Evolutionary conservation across 2,113 vertebrate genomes (phyloP).

Genomic region (Osmerus mordax): DNA sequence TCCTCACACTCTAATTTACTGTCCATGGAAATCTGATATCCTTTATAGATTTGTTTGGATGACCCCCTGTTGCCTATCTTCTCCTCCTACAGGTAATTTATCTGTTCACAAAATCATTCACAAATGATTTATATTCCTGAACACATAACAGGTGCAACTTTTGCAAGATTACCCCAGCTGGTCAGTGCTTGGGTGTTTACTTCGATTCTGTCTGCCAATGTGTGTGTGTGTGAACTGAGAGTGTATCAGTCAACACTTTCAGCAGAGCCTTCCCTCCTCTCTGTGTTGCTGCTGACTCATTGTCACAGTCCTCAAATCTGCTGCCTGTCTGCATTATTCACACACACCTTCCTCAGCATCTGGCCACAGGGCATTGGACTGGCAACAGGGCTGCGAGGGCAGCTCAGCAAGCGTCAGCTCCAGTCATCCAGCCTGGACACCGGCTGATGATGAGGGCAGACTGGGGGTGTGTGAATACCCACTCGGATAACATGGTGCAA

Average conservation of each 20-base stretch:
- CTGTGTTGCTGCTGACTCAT: conserved; percentile 73
- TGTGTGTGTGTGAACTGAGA: conserved; percentile 10
- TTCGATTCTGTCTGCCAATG: not conserved
- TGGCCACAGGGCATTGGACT: not conserved
- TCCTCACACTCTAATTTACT: no score
- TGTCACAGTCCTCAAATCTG: conserved; percentile 67
- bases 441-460: no score
- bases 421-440: conserved; percentile 3
- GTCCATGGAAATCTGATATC: no score
- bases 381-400: not conserved
- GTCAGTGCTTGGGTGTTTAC: not conserved
- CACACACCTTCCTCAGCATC: conserved; percentile 68
- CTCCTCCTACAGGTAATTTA: not conserved
- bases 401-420: conserved; percentile 4
- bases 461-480: no score
- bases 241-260: conserved; percentile 40
- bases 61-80: no score
- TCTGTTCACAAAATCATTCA: not conserved
- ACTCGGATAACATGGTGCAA: no score
- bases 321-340: conserved; percentile 68
- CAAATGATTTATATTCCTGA: not conserved
- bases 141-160: not conserved
- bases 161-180: not conserved
- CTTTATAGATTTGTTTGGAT: no score
- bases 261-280: conserved; percentile 20